Base-by-base conservation (phyloP, 2,888 invertebrate genomes). In the Polyploca ridens region DNA sequence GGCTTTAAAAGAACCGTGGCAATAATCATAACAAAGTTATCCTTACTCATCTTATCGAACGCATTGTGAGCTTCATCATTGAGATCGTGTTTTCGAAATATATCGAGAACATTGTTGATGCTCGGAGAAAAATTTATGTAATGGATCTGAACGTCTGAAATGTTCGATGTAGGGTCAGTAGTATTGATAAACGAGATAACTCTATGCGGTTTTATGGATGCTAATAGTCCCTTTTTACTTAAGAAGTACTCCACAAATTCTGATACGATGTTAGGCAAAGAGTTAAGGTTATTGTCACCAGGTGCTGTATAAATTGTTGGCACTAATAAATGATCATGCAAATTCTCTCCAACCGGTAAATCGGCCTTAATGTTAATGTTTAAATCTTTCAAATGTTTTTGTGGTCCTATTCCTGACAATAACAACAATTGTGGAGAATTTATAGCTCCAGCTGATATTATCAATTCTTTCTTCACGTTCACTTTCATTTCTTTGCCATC, bases 401-500 rank as follows among this genome's bases (percentile, higher is more conserved):
- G 87, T 0, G 96, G 96, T 7, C 97, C 97, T 10, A 98, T 94
- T 1, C 98, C 98, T 16, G 97, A 97, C 27, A 98, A 85, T 97
- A 98, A 96, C 58, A 98, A 90, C 57, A 98, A 82, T 80, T 98
- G 98, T 0, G 98, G 97, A 3, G 97, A 96, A 77, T 96, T 96
- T 60, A 98, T 94, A 1, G 97, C 94, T 3, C 98, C 98, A 3
- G 97, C 97, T 19, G 97, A 96, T 16, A 98, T 81, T 70, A 98
- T 96, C 41, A 41, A 0, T 98, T 95, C 86, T 97, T 97, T 74
- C 95, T 95, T 64, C 91, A 94, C 71, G 72, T 75, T 63, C 76
- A 87, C 61, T 81, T 85, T 91, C 62, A 88, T 88, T 13, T 41
- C 13, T 41, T 13, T 41, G 0, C 95, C 95, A 14, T 90, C 84